phyloP scores from a whole-genome alignment of 2,888 invertebrate species.

The Prenolepis imparis region DNA sequence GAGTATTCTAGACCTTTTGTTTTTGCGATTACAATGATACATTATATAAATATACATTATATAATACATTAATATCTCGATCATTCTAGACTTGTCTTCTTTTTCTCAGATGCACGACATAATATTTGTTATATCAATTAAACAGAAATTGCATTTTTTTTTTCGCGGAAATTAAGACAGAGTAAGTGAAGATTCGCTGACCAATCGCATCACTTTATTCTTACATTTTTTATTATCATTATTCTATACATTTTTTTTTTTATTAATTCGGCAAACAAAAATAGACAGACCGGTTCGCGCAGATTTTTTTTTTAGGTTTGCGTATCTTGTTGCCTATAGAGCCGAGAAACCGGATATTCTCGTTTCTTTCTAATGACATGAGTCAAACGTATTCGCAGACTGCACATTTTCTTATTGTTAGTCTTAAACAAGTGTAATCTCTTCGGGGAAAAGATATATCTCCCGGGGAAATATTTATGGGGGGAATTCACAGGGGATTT shows the following conservation, averaged over 20 bases:
- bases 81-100: not conserved
- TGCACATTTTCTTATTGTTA: not conserved
- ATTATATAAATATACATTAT: not conserved
- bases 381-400: not conserved
- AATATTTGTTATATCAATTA: not conserved
- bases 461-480: not conserved
- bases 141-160: not conserved
- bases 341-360: conserved; percentile 58
- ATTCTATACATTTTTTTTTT: not conserved
- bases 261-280: not conserved
- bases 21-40: not conserved
- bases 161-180: not conserved
- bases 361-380: conserved; percentile 12
- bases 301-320: conserved; percentile 19
- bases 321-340: not conserved
- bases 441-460: not conserved
- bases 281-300: conserved; percentile 40
- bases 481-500: not conserved
- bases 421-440: not conserved
- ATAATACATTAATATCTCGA: not conserved
- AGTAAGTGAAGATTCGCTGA: not conserved
- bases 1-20: too few species aligned
- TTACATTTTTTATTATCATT: not conserved
- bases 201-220: not conserved
- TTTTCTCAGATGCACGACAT: not conserved